phyloP scores from a whole-genome alignment of 2,888 invertebrate species.

The Marasmarcha lunaedactyla region DNA sequence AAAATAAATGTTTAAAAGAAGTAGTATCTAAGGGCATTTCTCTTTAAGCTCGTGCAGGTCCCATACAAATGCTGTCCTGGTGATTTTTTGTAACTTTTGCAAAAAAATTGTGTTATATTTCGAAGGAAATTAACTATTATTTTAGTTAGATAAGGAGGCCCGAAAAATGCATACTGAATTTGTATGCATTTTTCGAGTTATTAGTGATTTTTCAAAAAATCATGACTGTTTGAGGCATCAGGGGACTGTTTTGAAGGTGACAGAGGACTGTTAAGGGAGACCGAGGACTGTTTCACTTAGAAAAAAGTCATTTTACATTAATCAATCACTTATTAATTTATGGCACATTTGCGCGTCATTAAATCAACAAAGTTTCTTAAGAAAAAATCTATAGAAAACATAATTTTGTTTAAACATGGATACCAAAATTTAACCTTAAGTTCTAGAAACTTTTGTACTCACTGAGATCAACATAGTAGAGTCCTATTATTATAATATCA shows the following conservation, averaged over 20 bases:
- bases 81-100: slow-evolving; percentile 4
- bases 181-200: too few relatives aligned
- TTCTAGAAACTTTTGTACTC: too few relatives aligned
- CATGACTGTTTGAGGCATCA: too few relatives aligned
- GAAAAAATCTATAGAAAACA: slow-evolving; percentile 6
- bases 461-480: slow-evolving; percentile 4
- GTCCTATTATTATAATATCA: background rate
- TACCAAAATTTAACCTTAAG: slow-evolving; percentile 6
- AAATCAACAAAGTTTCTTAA: slow-evolving; percentile 3
- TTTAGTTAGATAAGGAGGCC: slow-evolving; percentile 10
- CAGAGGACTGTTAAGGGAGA: slow-evolving; percentile 5
- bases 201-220: too few relatives aligned
- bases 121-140: too few relatives aligned
- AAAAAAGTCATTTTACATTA: too few relatives aligned
- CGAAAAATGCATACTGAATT: slow-evolving; percentile 10
- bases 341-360: slow-evolving; percentile 3
- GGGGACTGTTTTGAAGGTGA: too few relatives aligned
- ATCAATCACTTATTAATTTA: too few relatives aligned
- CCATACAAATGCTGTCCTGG: too few relatives aligned
- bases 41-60: slow-evolving; percentile 9
- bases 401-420: slow-evolving; percentile 3
- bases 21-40: slow-evolving; percentile 8
- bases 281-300: too few relatives aligned
- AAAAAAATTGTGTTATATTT: slow-evolving; percentile 6
- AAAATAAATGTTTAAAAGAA: too few relatives aligned